phyloP scores from a whole-genome alignment of 2,113 vertebrate species.

The Hystrix cristata region DNA sequence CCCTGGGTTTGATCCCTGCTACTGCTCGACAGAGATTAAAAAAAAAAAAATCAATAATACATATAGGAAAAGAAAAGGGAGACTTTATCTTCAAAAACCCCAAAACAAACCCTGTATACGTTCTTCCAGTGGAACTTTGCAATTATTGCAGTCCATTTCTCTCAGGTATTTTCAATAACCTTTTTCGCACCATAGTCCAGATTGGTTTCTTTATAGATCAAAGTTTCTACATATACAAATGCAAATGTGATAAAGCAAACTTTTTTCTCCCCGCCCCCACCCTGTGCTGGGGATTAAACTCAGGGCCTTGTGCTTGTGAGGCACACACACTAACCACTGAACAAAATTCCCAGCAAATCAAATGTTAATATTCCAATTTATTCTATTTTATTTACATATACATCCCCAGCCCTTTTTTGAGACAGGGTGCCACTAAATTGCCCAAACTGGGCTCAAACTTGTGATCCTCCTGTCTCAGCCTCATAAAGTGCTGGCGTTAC shows the following conservation, averaged over 20 bases:
- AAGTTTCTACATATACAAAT: background rate
- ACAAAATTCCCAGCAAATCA: background rate
- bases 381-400: background rate
- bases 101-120: background rate
- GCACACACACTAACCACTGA: no score
- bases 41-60: no score
- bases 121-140: background rate
- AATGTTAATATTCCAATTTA: background rate
- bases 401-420: background rate
- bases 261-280: no score
- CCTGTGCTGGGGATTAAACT: no score
- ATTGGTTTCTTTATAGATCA: background rate
- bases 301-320: no score
- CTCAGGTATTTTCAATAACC: background rate
- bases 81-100: no score
- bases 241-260: no score
- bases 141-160: background rate
- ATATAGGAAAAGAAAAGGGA: no score
- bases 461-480: background rate
- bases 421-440: background rate
- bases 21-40: no score
- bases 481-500: background rate
- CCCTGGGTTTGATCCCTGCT: no score
- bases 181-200: background rate
- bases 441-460: background rate